Evolutionary conservation across 2,888 invertebrate genomes (phyloP).

Genomic region (Meiosimyza decipiens): DNA sequence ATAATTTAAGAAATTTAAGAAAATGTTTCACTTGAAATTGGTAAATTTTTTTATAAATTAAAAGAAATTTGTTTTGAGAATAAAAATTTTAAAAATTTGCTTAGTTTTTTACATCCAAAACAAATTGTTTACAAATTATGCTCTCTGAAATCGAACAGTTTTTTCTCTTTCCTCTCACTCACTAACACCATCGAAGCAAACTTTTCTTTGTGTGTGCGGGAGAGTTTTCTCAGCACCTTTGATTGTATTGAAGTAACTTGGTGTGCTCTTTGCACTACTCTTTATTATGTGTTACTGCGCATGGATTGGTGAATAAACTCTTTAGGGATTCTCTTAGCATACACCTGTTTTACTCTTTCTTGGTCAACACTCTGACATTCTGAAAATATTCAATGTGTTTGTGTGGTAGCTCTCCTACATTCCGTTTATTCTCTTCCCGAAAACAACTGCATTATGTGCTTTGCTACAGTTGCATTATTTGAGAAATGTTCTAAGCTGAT

Average conservation of each 20-base stretch:
- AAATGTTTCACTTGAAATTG: too few species aligned
- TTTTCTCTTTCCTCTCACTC: slow-evolving; percentile 31
- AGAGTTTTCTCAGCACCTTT: slow-evolving; percentile 25
- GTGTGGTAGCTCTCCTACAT: not conserved
- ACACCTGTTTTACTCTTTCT: slow-evolving; percentile 47
- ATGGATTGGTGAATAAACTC: slow-evolving; percentile 36
- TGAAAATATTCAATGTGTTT: not conserved
- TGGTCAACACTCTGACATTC: slow-evolving; percentile 11
- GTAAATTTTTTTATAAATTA: not conserved
- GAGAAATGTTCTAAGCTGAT: too few species aligned
- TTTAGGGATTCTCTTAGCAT: slow-evolving; percentile 38
- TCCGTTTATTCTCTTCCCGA: not conserved
- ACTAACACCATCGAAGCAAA: slow-evolving; percentile 44
- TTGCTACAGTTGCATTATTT: slow-evolving; percentile 8
- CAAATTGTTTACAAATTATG: not conserved
- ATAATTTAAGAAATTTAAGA: too few species aligned
- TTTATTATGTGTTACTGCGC: slow-evolving; percentile 26
- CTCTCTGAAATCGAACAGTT: slow-evolving; percentile 5
- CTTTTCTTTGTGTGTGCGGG: not conserved
- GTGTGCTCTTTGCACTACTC: slow-evolving; percentile 32
- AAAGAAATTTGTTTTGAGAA: not conserved
- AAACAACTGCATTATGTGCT: not conserved
- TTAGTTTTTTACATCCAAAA: not conserved
- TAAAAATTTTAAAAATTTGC: not conserved
- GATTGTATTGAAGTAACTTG: slow-evolving; percentile 48